Evolutionary conservation across 2,797 vertebrate species (phyloP), one percentile per base, ranked within the genome.

Genomic region (Labroides dimidiatus): DNA sequence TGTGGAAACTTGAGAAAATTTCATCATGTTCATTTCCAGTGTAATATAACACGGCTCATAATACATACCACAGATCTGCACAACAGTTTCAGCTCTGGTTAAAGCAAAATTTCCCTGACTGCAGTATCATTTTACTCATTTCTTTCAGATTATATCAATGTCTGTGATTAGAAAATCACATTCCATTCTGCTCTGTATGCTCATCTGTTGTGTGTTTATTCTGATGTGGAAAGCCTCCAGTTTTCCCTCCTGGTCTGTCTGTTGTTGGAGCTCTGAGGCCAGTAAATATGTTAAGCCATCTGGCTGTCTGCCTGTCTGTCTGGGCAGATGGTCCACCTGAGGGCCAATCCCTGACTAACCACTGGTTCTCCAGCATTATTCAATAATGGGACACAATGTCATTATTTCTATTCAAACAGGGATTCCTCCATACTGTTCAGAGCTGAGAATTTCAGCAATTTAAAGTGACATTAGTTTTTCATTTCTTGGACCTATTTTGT

Each of bases 321-420:
- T 69, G 75, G 71, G 42, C 81, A 85, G 81, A 81, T 80, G 86
- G 75, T 79, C 62, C 56, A 81, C 78, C 74, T 75, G 71, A 78
- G 76, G 75, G 62, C 81, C 79, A 60, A 17, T 27, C 15, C 4
- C 45, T 70, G 37, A 55, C 44, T 13, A 64, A 75, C 77, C 71
- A 30, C 79, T 69, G 68, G 78, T 81, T 77, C 54, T 59, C 44
- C 75, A 64, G 24, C 75, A 57, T 16, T 39, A 72, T 72, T 69
- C 69, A 27, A 10, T 56, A 19, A 63, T 15, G 4, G 27, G 37
- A 36, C 41, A 41, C 10, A 0, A 27, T n/a, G 33, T 49, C 23
- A 73, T 72, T 39, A 68, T 64, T 57, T 59, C 27, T 39, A 45
- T 10, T 33, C 75, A 51, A 81, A 61, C 4, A 43, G 53, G 72